These are phyloP conservation scores for Clamator glandarius DNA, from an alignment of 2,797 vertebrate genomes.

Conservation along the genomic window DNA sequence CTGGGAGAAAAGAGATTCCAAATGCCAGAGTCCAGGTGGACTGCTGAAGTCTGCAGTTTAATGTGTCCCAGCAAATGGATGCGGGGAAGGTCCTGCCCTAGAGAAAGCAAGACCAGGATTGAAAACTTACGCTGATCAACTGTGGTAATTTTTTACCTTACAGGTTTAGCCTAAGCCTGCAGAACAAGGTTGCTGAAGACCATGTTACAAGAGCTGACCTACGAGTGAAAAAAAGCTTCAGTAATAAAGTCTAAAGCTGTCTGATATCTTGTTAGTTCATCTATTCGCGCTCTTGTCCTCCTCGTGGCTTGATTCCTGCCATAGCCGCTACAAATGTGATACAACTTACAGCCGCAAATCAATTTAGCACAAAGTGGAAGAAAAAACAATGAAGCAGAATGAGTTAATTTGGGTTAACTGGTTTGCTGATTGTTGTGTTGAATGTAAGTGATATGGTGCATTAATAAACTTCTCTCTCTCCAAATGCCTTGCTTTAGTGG, in stretches of 20 bases:
- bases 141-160: neutral
- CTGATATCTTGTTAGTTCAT: neutral
- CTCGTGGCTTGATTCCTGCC: neutral
- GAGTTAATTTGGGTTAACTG: neutral
- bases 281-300: neutral
- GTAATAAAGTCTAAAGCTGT: conserved; percentile 46
- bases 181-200: neutral
- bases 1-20: too few relatives aligned
- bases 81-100: neutral
- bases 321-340: neutral
- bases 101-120: neutral
- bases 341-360: neutral
- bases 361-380: conserved; percentile 22
- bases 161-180: conserved; percentile 73
- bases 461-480: conserved; percentile 32
- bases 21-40: too few relatives aligned
- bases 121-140: neutral
- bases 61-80: too few relatives aligned
- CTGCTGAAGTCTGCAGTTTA: too few relatives aligned
- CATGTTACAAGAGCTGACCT: neutral
- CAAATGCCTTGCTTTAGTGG: neutral
- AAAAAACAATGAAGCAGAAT: neutral
- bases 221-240: conserved; percentile 13
- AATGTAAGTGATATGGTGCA: neutral
- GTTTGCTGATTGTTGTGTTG: neutral